Percentiles rank a stretch among this genome's conserved stretches.
Evolutionary conservation across 2,113 vertebrate genomes (phyloP).

Genomic region (Gorsachius goisagi): DNA sequence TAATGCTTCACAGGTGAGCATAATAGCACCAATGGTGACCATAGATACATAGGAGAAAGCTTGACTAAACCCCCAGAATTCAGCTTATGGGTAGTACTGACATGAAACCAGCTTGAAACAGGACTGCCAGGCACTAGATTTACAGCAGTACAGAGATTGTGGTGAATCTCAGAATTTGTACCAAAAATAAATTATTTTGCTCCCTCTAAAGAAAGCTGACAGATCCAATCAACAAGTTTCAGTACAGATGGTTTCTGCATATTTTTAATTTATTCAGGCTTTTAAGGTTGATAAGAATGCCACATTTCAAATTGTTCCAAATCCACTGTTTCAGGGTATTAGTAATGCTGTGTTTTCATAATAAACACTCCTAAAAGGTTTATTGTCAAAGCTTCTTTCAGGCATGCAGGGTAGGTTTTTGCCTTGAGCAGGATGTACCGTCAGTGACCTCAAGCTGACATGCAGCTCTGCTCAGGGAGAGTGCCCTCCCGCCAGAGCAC

Average conservation of each 20-base stretch:
- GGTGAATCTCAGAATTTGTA: background rate
- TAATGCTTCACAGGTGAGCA: background rate
- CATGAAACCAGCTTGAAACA: background rate
- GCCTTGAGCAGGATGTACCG: constrained; percentile 13
- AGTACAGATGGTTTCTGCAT: constrained; percentile 28
- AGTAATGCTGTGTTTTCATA: constrained; percentile 12
- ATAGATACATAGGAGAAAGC: background rate
- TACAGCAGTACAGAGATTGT: background rate
- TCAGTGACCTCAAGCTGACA: constrained; percentile 30
- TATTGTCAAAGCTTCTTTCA: constrained; percentile 45
- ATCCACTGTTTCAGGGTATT: constrained; percentile 26
- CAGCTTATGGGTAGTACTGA: background rate
- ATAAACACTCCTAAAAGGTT: constrained; percentile 43
- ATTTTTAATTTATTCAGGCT: constrained; percentile 48
- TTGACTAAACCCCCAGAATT: background rate
- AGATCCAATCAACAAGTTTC: constrained; percentile 41
- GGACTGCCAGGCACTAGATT: background rate
- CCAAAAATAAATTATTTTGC: background rate
- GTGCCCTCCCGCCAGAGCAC: background rate
- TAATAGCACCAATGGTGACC: background rate
- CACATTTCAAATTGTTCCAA: constrained; percentile 15
- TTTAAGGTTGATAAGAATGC: constrained; percentile 7
- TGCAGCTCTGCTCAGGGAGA: background rate
- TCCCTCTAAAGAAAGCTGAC: background rate
- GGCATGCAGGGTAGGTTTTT: constrained; percentile 23